Conservation (phyloP, 1,140 invertebrate species). For the Zaprionus inermis region DNA sequence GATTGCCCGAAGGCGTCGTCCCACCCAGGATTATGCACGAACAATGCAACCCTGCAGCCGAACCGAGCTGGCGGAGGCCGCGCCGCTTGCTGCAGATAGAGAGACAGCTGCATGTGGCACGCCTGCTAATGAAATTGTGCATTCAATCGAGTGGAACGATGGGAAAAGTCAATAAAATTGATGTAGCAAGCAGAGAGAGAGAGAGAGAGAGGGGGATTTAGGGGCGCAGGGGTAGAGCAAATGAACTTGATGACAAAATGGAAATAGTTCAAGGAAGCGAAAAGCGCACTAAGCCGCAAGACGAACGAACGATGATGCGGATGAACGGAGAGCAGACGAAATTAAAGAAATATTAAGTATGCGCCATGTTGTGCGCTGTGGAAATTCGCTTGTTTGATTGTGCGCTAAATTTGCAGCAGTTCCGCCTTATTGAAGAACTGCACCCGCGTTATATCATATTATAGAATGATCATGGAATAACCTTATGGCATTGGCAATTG, state of each 20-base stretch:
- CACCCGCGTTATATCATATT: no score
- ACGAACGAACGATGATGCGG: no score
- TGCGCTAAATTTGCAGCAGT: neutral
- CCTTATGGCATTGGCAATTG: neutral
- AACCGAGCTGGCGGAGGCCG: neutral
- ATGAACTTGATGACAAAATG: conserved; percentile 59
- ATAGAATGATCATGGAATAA: no score
- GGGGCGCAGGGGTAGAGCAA: conserved; percentile 16
- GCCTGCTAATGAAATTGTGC: conserved; percentile 84
- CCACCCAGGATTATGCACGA: conserved; percentile 33
- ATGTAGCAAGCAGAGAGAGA: conserved; percentile 70
- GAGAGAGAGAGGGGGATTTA: conserved; percentile 36
- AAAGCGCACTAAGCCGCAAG: conserved; percentile 44
- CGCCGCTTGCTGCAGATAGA: conserved; percentile 6
- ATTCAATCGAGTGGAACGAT: conserved; percentile 84
- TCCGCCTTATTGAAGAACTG: neutral
- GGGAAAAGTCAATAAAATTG: conserved; percentile 84
- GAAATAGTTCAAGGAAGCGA: conserved; percentile 47
- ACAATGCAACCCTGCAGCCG: conserved; percentile 31
- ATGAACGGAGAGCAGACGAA: conserved; percentile 30
- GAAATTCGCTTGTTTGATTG: neutral
- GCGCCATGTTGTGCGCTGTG: conserved; percentile 26
- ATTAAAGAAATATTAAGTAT: conserved; percentile 70
- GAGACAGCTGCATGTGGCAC: conserved; percentile 69
- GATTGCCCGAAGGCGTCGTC: conserved; percentile 40